Base-by-base conservation (phyloP, 1,140 invertebrate species). In the Papilio xuthus region DNA sequence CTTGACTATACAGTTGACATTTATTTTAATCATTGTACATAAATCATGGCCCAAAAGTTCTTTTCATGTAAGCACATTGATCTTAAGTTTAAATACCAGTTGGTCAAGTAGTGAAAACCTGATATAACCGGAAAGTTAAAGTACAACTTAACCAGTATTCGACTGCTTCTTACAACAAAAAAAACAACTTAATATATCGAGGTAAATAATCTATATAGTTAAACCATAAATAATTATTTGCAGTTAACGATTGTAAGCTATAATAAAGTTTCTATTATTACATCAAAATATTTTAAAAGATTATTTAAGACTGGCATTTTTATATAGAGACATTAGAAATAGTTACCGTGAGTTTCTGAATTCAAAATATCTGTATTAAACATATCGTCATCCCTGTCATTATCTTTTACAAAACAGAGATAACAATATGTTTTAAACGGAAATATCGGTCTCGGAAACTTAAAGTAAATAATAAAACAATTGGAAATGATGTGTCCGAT, bases 51-150 rank as follows among this genome's bases (percentile, higher is more conserved):
- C 60, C 26, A 63, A 63, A 63, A 63, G 60, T 63, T 63, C 26
- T 32, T 63, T 63, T 28, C 12, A 63, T 15, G 60, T 60, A 60
- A 60, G 56, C 13, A 63, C 23, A 23, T 63, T 63, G 60, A 28
- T 23, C 3, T 12, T 63, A 56, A 56, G n/a, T 56, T 63, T 26
- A 26, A 63, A 63, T 63, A 28, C 60, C 60, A 32, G 60, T 63
- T 28, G 60, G 3, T 63, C 60, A 63, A 6, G 60, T 63, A 56
- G 47, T 50, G 60, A 28, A 60, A 63, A 63, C 60, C 26, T 63
- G 60, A 63, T 63, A 63, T 63, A 63, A 63, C 60, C 60, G 60
- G 60, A 28, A 63, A 63, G 60, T 63, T 63, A 63, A 63, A 63
- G 60, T 63, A 63, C 60, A 28, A 63, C 23, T 26, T 28, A 63